Evolutionary conservation across 2,888 invertebrate genomes (phyloP).

Genomic region (Pemphredon lugubris): DNA sequence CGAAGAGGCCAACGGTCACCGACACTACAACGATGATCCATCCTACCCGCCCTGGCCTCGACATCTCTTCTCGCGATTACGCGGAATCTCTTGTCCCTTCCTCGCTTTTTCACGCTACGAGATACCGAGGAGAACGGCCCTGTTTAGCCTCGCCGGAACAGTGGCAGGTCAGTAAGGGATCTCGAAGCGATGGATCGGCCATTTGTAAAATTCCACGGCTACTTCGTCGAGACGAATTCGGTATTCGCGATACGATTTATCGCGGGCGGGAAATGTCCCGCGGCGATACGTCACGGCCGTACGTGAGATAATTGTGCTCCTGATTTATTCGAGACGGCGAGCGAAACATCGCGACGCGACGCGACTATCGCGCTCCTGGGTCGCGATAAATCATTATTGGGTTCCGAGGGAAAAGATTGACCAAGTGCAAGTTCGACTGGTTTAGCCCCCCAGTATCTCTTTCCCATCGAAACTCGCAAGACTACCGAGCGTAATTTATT

Average conservation of each 20-base stretch:
- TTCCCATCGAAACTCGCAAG: slow-evolving; percentile 16
- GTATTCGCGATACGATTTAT: too few relatives aligned
- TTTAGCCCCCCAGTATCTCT: slow-evolving; percentile 27
- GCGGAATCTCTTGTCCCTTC: slow-evolving; percentile 62
- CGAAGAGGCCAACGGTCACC: slow-evolving; percentile 74
- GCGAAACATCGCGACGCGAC: too few relatives aligned
- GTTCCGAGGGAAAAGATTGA: slow-evolving; percentile 17
- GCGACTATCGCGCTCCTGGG: not conserved
- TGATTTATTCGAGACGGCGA: too few relatives aligned
- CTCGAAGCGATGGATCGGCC: too few relatives aligned
- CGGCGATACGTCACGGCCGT: too few relatives aligned
- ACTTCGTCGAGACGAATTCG: too few relatives aligned
- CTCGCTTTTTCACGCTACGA: slow-evolving; percentile 46
- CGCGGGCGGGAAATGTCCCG: too few relatives aligned
- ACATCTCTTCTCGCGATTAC: slow-evolving; percentile 61
- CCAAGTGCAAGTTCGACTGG: slow-evolving; percentile 41
- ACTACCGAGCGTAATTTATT: slow-evolving; percentile 54
- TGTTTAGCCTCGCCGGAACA: too few relatives aligned
- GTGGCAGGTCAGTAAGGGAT: too few relatives aligned
- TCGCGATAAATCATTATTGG: slow-evolving; percentile 6
- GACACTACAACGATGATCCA: slow-evolving; percentile 69
- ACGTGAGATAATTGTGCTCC: too few relatives aligned
- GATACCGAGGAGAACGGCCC: slow-evolving; percentile 19
- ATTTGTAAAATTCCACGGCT: too few relatives aligned
- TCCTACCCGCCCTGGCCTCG: slow-evolving; percentile 41